A percentile compares a stretch with the other conserved stretches of the same genome.
These are phyloP conservation scores for Sphyrna mokarran DNA, from an alignment of 2,113 vertebrate species.

Conservation along the genomic window DNA sequence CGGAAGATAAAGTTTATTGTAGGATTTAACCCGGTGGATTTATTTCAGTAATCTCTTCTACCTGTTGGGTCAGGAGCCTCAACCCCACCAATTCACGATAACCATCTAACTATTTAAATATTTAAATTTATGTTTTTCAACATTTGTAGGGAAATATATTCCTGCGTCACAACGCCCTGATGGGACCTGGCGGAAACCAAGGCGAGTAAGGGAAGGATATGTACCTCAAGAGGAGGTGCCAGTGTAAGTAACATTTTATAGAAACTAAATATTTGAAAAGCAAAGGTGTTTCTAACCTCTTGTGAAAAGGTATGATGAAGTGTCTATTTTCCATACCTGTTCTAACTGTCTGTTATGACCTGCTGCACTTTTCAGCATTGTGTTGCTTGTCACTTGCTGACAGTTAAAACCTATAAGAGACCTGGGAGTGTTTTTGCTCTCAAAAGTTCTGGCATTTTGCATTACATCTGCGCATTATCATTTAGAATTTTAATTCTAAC, in stretches of 20 bases:
- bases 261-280: not conserved
- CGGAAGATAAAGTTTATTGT: not conserved
- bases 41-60: not conserved
- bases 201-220: conserved; percentile 83
- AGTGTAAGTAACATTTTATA: conserved; percentile 64
- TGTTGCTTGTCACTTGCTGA: not conserved
- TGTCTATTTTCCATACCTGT: not conserved
- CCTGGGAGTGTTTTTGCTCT: not conserved
- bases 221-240: conserved; percentile 89
- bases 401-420: not conserved
- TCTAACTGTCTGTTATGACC: not conserved
- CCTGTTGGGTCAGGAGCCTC: not conserved
- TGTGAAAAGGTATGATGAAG: not conserved
- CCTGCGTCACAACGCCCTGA: conserved; percentile 86
- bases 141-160: conserved; percentile 79
- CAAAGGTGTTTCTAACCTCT: not conserved
- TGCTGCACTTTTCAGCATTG: not conserved
- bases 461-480: not conserved
- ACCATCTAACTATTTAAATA: not conserved
- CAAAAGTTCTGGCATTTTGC: not conserved
- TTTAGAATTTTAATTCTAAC: not conserved
- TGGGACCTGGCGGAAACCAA: conserved; percentile 86
- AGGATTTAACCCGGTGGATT: not conserved
- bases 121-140: conserved; percentile 25
- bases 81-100: too few species aligned